Base-by-base conservation (phyloP, 2,797 vertebrate species). In the Choloepus didactylus region DNA sequence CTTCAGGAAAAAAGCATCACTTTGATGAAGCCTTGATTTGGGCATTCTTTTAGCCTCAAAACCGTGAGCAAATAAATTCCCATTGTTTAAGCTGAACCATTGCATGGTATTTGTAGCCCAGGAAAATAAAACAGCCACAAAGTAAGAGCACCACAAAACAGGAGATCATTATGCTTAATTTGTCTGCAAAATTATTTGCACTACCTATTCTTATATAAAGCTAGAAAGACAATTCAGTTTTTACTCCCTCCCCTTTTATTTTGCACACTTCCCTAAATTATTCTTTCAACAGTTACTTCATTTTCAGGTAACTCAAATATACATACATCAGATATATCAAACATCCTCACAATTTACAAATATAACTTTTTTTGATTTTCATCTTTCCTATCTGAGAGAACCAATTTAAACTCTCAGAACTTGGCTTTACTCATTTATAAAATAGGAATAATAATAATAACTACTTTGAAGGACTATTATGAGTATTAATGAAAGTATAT, bases 321-420 rank as follows among this genome's bases (percentile, higher is more conserved):
- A 62, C 54, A 18, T 19, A 56, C 12, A 54, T 54, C 12, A 54
- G 51, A 54, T 54, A 54, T 54, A 54, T 54, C 38, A 69, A 23
- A 59, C 3, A 66, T 70, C 0, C 1, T 31, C 6, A 67, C 16
- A 41, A 35, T 81, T 87, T 73, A 87, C 6, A 64, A 87, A n/a
- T 88, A 72, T 82, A 3, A 44, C 21, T 35, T 81, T 64, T 73
- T 87, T 54, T 69, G 4, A 83, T 83, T 19, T 73, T 83, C 29
- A 76, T 35, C 35, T 85, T 75, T 73, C 38, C 14, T 86, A 49
- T 35, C 21, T 69, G 96, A 35, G 18, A 92, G 70, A 75, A 70
- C 87, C 64, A 21, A 91, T 92, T 95, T 85, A 93, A 41, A 44
- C 31, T 96, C 56, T 90, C 38, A 29, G 31, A 27, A 46, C 46